Percentiles rank a stretch among this genome's conserved stretches.
These are phyloP conservation scores for Aquatica leii DNA, from an alignment of 2,888 invertebrate genomes.

Conservation along the genomic window DNA sequence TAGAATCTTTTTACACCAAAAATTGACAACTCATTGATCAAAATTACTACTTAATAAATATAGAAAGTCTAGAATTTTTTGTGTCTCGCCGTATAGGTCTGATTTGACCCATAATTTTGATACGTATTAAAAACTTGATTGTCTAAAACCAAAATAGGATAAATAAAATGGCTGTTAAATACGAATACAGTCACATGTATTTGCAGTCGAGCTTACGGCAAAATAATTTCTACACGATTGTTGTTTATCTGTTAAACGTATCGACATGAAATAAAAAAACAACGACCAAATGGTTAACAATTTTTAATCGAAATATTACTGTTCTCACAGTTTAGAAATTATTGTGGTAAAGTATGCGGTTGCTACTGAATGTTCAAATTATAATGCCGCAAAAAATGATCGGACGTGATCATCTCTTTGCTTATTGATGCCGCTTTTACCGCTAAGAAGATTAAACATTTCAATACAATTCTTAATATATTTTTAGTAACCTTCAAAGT, in stretches of 20 bases:
- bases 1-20: too few relatives aligned
- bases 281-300: conserved; percentile 5
- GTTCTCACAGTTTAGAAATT: conserved; percentile 59
- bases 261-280: too few relatives aligned
- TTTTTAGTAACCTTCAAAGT: too few relatives aligned
- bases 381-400: conserved; percentile 40
- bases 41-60: neutral
- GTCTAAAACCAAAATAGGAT: neutral
- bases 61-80: neutral
- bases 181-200: conserved; percentile 12
- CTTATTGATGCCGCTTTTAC: conserved; percentile 34
- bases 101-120: conserved; percentile 6
- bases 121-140: conserved; percentile 1
- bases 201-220: conserved; percentile 7
- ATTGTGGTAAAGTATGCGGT: conserved; percentile 56
- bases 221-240: conserved; percentile 17
- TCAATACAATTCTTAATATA: neutral
- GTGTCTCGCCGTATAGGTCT: neutral
- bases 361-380: conserved; percentile 51
- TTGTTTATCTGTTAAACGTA: too few relatives aligned
- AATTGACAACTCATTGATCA: conserved; percentile 4
- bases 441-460: conserved; percentile 25
- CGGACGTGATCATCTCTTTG: conserved; percentile 36
- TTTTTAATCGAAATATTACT: conserved; percentile 33
- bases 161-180: neutral